Evolutionary conservation across 2,797 vertebrate species (phyloP).

Genomic region (Sebastes hubbsi): DNA sequence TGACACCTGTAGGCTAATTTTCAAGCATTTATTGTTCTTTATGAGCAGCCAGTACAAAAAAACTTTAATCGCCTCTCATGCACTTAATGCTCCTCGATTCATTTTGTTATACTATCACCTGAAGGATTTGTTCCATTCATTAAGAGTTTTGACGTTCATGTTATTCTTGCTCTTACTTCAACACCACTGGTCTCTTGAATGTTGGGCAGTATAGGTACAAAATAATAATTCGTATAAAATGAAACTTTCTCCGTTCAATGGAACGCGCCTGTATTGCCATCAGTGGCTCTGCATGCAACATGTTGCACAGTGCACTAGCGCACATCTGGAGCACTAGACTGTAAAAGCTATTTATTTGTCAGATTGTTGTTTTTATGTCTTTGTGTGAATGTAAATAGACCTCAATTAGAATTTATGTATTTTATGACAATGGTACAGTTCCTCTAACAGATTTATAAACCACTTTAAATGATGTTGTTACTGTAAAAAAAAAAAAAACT

Average conservation of each 20-base stretch:
- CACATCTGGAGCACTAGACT: constrained; percentile 82
- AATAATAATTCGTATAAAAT: no score
- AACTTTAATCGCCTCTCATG: no score
- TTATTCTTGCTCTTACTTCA: background rate
- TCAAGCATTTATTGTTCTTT: background rate
- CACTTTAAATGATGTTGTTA: background rate
- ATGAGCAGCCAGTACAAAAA: background rate
- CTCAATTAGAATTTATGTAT: constrained; percentile 12
- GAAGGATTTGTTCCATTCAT: background rate
- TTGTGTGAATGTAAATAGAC: constrained; percentile 42
- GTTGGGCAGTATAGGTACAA: no score
- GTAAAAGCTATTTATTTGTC: constrained; percentile 73
- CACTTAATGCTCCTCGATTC: background rate
- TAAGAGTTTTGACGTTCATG: background rate
- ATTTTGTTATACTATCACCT: background rate
- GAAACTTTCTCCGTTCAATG: background rate
- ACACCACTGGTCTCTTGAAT: background rate
- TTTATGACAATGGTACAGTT: constrained; percentile 2
- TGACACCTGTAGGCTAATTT: background rate
- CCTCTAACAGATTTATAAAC: constrained; percentile 9
- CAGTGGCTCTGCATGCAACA: constrained; percentile 46
- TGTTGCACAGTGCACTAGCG: constrained; percentile 72
- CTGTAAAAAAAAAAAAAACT: background rate
- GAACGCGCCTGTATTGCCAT: background rate
- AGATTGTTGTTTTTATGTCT: constrained; percentile 19